Conservation (phyloP, 2,113 vertebrate species). For the Corythaixoides concolor region DNA sequence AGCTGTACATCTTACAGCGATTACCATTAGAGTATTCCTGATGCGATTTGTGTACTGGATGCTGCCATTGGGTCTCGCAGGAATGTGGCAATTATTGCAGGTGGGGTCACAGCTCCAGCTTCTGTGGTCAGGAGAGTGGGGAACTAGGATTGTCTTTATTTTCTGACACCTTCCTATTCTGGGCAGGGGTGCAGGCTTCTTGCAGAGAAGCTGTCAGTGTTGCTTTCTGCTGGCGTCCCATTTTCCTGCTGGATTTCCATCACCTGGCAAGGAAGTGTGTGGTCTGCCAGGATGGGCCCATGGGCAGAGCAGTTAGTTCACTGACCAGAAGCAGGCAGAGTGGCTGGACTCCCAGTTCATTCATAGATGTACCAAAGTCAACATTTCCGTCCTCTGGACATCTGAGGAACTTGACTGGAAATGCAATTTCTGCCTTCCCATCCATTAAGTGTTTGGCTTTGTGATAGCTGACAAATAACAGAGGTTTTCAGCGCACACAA, state of each 20-base stretch:
- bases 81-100: background rate
- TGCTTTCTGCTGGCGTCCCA: background rate
- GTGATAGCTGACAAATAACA: background rate
- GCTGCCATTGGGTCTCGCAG: background rate
- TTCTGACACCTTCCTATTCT: background rate
- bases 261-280: background rate
- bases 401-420: background rate
- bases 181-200: background rate
- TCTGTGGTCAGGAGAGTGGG: background rate
- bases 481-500: background rate
- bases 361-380: background rate
- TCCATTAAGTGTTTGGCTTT: background rate
- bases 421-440: background rate
- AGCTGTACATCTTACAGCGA: too few species aligned
- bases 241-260: background rate
- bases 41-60: background rate
- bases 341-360: background rate
- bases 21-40: background rate
- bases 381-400: background rate
- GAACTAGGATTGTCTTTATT: background rate
- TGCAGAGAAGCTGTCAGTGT: background rate
- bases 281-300: background rate
- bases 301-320: fast-evolving
- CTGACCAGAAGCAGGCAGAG: background rate
- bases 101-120: background rate